Conservation (phyloP, 2,888 invertebrate genomes). For the Melipona beecheii region DNA sequence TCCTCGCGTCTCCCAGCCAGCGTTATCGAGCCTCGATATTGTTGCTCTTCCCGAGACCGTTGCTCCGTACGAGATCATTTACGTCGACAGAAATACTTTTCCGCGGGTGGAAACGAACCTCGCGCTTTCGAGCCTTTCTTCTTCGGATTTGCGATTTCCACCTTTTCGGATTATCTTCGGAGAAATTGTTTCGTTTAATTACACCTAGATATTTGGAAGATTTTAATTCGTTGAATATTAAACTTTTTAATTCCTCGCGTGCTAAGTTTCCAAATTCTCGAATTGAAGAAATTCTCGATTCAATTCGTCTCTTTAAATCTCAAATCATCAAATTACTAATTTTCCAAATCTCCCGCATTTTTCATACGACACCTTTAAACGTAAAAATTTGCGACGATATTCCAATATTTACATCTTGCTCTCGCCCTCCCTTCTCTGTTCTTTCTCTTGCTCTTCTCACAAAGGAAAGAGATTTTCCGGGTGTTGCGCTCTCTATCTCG, state of each 20-base stretch:
- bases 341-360: neutral
- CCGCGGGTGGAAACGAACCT: neutral
- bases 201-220: no score
- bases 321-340: neutral
- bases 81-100: neutral
- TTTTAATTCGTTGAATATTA: neutral
- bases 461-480: neutral
- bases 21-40: conserved; percentile 53
- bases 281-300: neutral
- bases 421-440: neutral
- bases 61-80: conserved; percentile 21
- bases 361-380: no score
- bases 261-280: no score
- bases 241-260: neutral
- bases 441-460: neutral
- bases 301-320: neutral
- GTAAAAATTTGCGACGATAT: neutral
- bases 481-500: conserved; percentile 9
- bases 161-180: neutral
- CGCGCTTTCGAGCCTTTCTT: no score
- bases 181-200: neutral
- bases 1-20: conserved; percentile 18
- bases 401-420: no score
- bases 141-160: no score
- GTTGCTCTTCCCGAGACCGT: conserved; percentile 22